Percentiles rank a stretch among this genome's conserved stretches.
These are phyloP conservation scores for Ailurus styani DNA, from an alignment of 2,113 vertebrate genomes.

Conservation along the genomic window DNA sequence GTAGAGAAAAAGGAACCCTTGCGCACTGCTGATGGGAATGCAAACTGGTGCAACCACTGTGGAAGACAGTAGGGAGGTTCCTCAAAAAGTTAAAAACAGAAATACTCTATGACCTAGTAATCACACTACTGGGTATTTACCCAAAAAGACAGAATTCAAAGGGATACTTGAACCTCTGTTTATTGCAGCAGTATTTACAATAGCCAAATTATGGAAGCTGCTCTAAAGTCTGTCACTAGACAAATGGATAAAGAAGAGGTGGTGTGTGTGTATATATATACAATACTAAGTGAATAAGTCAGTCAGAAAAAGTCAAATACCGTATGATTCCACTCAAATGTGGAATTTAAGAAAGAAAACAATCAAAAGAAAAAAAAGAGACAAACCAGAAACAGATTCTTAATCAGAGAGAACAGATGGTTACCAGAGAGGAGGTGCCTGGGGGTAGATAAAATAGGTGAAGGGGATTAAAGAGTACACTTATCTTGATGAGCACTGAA, in stretches of 20 bases:
- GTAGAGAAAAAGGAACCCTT: background rate
- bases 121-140: background rate
- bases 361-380: background rate
- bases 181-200: background rate
- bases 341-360: background rate
- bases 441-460: background rate
- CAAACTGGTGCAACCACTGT: background rate
- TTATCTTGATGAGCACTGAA: background rate
- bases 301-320: background rate
- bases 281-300: background rate
- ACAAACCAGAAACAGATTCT: background rate
- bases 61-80: background rate
- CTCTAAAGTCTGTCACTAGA: background rate
- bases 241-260: background rate
- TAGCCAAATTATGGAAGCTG: background rate
- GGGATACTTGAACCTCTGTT: background rate
- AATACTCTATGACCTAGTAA: background rate
- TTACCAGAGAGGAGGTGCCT: background rate
- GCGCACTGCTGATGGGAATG: background rate
- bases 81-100: background rate
- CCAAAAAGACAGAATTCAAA: background rate
- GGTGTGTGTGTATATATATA: background rate
- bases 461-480: background rate
- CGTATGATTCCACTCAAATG: background rate
- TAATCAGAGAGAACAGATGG: background rate